Conservation (phyloP, 2,797 vertebrate species). For the Falco concolor region DNA sequence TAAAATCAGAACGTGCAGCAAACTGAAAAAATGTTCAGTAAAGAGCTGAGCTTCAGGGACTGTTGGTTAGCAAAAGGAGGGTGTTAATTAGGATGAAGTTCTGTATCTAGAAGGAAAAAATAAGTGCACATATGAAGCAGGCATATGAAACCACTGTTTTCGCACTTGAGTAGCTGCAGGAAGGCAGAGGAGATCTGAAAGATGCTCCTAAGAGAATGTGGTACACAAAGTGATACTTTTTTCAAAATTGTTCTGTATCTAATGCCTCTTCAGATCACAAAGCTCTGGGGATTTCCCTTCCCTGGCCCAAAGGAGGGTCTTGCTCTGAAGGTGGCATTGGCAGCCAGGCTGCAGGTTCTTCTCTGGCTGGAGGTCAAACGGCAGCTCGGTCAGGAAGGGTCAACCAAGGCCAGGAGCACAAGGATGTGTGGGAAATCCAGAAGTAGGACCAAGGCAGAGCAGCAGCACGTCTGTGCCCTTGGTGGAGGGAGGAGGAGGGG, state of each 20-base stretch:
- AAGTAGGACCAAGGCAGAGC: neutral
- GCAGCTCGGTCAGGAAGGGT: neutral
- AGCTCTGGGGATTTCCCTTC: neutral
- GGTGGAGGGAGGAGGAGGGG: neutral
- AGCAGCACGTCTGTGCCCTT: neutral
- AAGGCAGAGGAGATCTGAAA: neutral
- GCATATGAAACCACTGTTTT: neutral
- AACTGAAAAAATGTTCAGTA: neutral
- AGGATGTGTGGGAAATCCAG: neutral
- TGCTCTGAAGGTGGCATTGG: neutral
- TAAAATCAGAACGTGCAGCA: neutral
- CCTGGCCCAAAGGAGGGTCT: neutral
- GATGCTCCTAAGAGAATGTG: neutral
- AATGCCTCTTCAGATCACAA: neutral
- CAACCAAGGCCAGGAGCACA: neutral
- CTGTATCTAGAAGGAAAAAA: neutral
- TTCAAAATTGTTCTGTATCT: neutral
- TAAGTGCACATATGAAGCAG: neutral
- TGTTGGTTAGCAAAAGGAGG: neutral
- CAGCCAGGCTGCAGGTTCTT: neutral
- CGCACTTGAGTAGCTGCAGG: neutral
- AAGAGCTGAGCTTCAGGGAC: neutral
- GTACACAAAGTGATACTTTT: neutral
- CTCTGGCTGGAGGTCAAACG: neutral
- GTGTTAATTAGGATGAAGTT: neutral